Base-by-base conservation (phyloP, 2,888 invertebrate species). In the Polyommatus icarus region DNA sequence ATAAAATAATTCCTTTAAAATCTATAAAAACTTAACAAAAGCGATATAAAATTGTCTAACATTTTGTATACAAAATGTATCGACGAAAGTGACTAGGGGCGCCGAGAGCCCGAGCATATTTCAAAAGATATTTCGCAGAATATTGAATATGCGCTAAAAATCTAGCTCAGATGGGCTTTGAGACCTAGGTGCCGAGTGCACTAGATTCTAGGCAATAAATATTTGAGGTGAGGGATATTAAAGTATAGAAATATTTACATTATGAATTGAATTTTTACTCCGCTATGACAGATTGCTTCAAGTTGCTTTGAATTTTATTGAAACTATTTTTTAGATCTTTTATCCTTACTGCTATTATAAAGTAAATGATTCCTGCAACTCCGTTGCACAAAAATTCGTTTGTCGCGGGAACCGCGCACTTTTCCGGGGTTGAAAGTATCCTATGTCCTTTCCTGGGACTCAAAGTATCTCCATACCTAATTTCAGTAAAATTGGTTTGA, bases 141-240 rank as follows among this genome's bases (percentile, higher is more conserved):
- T 67, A 67, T 67, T 67, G 67, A 67, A 67, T 67, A 67, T 67
- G 20, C 61, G 20, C 20, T 67, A 67, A 67, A 67, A 67, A 67
- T 67, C 67, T 67, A 67, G 32, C 76, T 67, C 29, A 32, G 20
- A 32, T 32, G 67, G 18, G 67, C 18, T 12, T 29, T 67, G 29
- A 67, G 67, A 29, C 67, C 29, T 18, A 32, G 67, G 67, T 67
- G 29, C 5, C 61, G 61, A 67, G 61, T 67, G 67, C 29, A 67
- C 67, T 67, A 32, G 67, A 67, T 67, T 67, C 67, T 32, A 67
- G 67, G 67, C 18, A 67, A 67, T 67, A 67, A 29, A 67, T 32
- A 15, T 67, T 67, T 67, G 67, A 67, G 67, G 67, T 67, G 67
- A 67, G 12, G 12, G 12, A 24, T 32, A 29, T 67, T 67, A 67